A percentile compares a stretch with the other conserved stretches of the same genome.
phyloP scores from a whole-genome alignment of 2,888 invertebrate genomes.

The Portevinia maculata region DNA sequence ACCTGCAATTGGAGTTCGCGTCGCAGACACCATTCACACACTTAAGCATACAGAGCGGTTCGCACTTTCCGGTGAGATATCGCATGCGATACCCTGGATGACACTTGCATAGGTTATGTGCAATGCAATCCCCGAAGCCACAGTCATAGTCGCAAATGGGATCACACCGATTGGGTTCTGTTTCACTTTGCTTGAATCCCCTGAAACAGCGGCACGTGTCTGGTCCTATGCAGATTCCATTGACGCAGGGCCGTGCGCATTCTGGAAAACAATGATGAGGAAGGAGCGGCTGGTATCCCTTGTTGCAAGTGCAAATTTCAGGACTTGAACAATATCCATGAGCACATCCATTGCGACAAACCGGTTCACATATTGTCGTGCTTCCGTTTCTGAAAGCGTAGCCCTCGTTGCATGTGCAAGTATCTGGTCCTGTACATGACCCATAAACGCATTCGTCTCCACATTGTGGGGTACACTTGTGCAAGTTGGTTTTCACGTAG shows the following conservation, averaged over 20 bases:
- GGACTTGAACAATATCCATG: constrained; percentile 83
- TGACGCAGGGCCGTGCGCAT: constrained; percentile 78
- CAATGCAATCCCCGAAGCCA: constrained; percentile 79
- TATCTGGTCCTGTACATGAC: constrained; percentile 81
- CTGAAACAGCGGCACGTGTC: constrained; percentile 83
- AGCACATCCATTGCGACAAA: constrained; percentile 77
- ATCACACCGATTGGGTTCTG: constrained; percentile 76
- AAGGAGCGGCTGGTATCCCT: constrained; percentile 78
- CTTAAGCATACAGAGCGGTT: constrained; percentile 79
- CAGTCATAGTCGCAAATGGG: constrained; percentile 80
- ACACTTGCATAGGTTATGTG: constrained; percentile 80
- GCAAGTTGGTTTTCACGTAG: constrained; percentile 76
- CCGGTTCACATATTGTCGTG: constrained; percentile 78
- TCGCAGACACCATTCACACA: constrained; percentile 83
- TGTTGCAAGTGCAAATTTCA: constrained; percentile 80
- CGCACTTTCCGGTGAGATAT: constrained; percentile 79
- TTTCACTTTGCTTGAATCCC: constrained; percentile 79
- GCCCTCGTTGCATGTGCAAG: constrained; percentile 80
- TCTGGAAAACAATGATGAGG: constrained; percentile 79
- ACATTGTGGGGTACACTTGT: constrained; percentile 79
- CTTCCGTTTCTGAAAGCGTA: constrained; percentile 78
- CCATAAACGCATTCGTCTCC: constrained; percentile 79
- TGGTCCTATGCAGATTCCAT: constrained; percentile 81
- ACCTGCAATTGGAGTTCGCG: constrained; percentile 84
- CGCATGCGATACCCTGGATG: constrained; percentile 79